phyloP scores from a whole-genome alignment of 2,888 invertebrate genomes.

The Epinotia brunnichana region DNA sequence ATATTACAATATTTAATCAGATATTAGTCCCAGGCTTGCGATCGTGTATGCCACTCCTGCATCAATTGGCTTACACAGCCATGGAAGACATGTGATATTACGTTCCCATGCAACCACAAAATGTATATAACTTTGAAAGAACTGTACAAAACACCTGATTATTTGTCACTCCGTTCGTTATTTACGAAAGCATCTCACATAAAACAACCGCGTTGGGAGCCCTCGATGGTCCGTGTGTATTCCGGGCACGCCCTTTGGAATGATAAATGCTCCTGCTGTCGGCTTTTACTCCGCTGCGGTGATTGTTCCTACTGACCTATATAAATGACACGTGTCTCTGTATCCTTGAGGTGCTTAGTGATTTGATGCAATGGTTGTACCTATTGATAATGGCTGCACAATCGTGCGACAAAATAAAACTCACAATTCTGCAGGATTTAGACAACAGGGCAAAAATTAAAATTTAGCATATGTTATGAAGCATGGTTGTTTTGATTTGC shows the following conservation, averaged over 20 bases:
- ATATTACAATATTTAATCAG: neutral
- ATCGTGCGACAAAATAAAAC: no score
- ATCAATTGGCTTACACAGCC: no score
- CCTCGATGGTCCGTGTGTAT: neutral
- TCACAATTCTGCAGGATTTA: no score
- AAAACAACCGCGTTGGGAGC: neutral
- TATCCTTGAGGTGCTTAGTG: no score
- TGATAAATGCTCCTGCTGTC: slow-evolving; percentile 14
- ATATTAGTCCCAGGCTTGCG: no score
- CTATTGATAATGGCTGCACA: no score
- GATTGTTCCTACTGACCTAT: slow-evolving; percentile 14
- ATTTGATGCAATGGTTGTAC: neutral
- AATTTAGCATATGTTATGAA: no score
- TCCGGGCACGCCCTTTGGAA: neutral
- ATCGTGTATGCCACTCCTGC: no score
- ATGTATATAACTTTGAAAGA: neutral
- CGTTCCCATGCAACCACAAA: no score
- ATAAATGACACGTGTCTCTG: slow-evolving; percentile 8
- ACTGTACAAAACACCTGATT: neutral
- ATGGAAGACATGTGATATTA: no score
- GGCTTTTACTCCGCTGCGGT: slow-evolving; percentile 4
- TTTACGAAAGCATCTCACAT: neutral
- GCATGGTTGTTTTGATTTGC: no score
- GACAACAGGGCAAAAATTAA: no score
- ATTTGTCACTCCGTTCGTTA: slow-evolving; percentile 7